These are phyloP conservation scores for Cricetomys ansorgei DNA, from an alignment of 2,113 vertebrate genomes.

Conservation along the genomic window DNA sequence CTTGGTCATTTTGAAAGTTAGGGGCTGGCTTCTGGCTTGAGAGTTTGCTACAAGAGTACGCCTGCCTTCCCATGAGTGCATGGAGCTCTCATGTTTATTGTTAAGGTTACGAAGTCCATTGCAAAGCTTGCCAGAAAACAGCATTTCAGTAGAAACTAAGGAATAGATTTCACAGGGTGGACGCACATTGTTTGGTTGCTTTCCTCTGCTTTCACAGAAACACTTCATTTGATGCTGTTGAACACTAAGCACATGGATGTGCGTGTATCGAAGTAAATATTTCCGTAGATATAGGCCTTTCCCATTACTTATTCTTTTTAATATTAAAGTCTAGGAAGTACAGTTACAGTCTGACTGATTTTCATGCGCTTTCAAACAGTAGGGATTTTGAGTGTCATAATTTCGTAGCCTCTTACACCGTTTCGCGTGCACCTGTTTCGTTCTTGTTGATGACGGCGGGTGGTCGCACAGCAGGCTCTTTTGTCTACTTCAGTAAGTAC, in stretches of 20 bases:
- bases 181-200: neutral
- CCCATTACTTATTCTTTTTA: neutral
- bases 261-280: neutral
- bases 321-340: neutral
- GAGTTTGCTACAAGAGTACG: neutral
- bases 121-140: neutral
- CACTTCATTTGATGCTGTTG: neutral
- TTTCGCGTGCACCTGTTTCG: neutral
- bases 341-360: neutral
- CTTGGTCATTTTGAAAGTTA: neutral
- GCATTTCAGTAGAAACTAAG: neutral
- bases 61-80: neutral
- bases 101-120: neutral
- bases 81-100: neutral
- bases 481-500: neutral
- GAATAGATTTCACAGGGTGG: no score
- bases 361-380: neutral
- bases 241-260: neutral
- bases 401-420: neutral
- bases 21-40: neutral
- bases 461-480: neutral
- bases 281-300: neutral
- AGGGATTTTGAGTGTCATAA: neutral
- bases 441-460: neutral
- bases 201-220: neutral